These are phyloP conservation scores for Eupelmus urozonus DNA, from an alignment of 2,888 invertebrate species.

Conservation along the genomic window DNA sequence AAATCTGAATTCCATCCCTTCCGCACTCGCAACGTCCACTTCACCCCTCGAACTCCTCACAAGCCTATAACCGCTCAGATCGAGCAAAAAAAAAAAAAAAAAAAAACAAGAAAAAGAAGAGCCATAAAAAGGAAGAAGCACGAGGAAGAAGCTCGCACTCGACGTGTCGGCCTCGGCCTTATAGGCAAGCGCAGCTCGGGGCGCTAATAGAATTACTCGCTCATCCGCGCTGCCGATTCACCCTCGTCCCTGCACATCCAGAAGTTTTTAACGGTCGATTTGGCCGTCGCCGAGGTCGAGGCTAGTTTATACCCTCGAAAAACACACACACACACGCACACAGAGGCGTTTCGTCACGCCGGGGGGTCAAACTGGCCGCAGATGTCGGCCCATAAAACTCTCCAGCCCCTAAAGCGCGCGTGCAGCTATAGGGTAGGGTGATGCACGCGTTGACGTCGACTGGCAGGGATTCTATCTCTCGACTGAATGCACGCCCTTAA, in stretches of 20 bases:
- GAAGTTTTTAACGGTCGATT: conserved; percentile 77
- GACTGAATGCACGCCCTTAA: conserved; percentile 74
- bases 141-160: neutral
- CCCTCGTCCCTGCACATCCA: neutral
- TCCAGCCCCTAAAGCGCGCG: too few relatives aligned
- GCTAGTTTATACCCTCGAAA: conserved; percentile 21
- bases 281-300: conserved; percentile 61
- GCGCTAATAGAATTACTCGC: conserved; percentile 72
- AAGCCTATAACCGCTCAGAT: neutral
- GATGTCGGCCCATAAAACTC: conserved; percentile 74
- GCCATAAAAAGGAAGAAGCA: neutral
- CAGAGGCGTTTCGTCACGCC: conserved; percentile 74
- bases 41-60: neutral
- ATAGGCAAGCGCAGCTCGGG: conserved; percentile 28
- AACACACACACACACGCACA: conserved; percentile 61
- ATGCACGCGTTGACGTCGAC: too few relatives aligned
- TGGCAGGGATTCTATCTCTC: conserved; percentile 68
- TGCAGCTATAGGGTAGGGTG: too few relatives aligned
- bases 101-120: neutral
- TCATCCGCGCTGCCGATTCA: neutral
- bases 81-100: neutral
- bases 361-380: conserved; percentile 76
- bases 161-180: conserved; percentile 12
- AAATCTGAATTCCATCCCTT: too few relatives aligned
- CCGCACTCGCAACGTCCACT: neutral